Evolutionary conservation across 1,140 invertebrate genomes (phyloP).

Genomic region (Oryctes rhinoceros): DNA sequence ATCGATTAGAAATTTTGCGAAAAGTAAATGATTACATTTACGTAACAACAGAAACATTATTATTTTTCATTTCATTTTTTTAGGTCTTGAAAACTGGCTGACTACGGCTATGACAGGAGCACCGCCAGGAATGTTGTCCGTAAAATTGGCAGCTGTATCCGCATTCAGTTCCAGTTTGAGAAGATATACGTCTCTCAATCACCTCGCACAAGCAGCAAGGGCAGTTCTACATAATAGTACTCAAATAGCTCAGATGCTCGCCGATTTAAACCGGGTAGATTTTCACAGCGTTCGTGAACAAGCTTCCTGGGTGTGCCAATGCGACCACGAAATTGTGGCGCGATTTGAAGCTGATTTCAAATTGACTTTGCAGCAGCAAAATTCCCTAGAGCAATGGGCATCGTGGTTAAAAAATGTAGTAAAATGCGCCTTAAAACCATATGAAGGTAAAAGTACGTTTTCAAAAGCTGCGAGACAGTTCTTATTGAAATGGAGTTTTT

Average conservation of each 20-base stretch:
- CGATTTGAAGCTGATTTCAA: slow-evolving; percentile 94
- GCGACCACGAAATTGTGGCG: slow-evolving; percentile 86
- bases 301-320: slow-evolving; percentile 98
- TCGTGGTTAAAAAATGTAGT: slow-evolving; percentile 95
- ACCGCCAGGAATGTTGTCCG: slow-evolving; percentile 82
- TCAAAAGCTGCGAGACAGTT: slow-evolving; percentile 93
- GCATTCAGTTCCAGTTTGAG: slow-evolving; percentile 95
- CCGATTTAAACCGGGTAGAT: slow-evolving; percentile 96
- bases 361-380: slow-evolving; percentile 89
- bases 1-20: slow-evolving; percentile 92
- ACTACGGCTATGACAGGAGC: slow-evolving; percentile 87
- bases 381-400: slow-evolving; percentile 96
- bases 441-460: slow-evolving; percentile 85
- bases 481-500: slow-evolving; percentile 98
- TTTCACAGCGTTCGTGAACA: slow-evolving; percentile 94
- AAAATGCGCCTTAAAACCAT: slow-evolving; percentile 85
- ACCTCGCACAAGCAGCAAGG: slow-evolving; percentile 94
- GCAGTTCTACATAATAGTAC: slow-evolving; percentile 95
- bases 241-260: slow-evolving; percentile 97
- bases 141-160: slow-evolving; percentile 86
- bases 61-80: slow-evolving; percentile 29
- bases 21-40: slow-evolving; percentile 61
- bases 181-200: slow-evolving; percentile 98
- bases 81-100: slow-evolving; percentile 86
- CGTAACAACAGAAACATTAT: not conserved